These are phyloP conservation scores for Phocides pigmalion DNA, from an alignment of 1,140 invertebrate species.

Conservation along the genomic window DNA sequence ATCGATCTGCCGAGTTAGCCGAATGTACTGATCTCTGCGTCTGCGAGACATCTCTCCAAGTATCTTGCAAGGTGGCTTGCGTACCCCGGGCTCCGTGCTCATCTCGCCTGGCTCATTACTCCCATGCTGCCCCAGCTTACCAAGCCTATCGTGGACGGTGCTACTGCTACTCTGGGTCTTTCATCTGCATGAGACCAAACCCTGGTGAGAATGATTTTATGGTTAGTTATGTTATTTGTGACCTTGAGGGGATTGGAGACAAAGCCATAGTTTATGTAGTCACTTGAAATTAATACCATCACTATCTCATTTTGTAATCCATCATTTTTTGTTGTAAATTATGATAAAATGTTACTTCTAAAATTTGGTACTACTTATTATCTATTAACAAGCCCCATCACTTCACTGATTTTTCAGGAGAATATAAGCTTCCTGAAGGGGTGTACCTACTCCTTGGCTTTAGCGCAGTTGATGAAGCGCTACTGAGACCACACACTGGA, in stretches of 20 bases:
- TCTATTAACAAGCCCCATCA: neutral
- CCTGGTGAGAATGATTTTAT: constrained; percentile 85
- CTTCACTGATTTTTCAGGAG: constrained; percentile 86
- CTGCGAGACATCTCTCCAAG: constrained; percentile 89
- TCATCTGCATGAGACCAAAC: constrained; percentile 95
- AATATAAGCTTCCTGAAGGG: constrained; percentile 91
- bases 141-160: constrained; percentile 94
- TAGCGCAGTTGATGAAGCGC: constrained; percentile 93
- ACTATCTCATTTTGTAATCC: no score
- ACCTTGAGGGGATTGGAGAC: no score
- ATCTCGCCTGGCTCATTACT: constrained; percentile 94
- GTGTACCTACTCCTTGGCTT: constrained; percentile 95
- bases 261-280: no score
- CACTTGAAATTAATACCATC: no score
- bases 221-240: no score
- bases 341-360: no score
- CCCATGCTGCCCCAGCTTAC: constrained; percentile 94
- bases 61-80: constrained; percentile 93
- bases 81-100: constrained; percentile 92
- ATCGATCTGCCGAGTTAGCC: constrained; percentile 91
- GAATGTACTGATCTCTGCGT: constrained; percentile 83
- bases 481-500: constrained; percentile 91
- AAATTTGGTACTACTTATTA: no score
- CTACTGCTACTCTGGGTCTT: constrained; percentile 94
- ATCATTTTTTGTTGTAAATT: no score